Conservation (phyloP, 2,113 vertebrate species). For the Aramus guarauna region DNA sequence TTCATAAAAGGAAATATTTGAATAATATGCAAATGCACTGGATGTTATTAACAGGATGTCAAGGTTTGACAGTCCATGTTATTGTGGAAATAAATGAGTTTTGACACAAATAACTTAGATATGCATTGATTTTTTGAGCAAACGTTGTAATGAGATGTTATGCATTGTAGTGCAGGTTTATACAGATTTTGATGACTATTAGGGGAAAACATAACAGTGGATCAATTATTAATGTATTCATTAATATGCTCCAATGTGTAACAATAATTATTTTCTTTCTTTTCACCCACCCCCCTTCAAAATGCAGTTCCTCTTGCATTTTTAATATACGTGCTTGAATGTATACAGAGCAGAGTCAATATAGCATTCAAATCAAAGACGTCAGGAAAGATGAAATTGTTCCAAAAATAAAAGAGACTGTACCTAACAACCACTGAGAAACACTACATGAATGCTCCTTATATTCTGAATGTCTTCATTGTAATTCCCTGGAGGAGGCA, state of each 20-base stretch:
- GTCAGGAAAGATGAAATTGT: not conserved
- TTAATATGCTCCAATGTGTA: conserved; percentile 76
- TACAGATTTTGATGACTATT: conserved; percentile 79
- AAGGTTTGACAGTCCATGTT: conserved; percentile 81
- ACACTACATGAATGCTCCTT: not conserved
- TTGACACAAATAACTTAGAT: conserved; percentile 87
- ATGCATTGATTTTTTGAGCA: conserved; percentile 83
- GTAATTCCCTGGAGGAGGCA: conserved; percentile 20
- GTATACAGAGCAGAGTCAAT: conserved; percentile 33
- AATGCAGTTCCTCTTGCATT: conserved; percentile 65
- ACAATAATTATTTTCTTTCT: conserved; percentile 72
- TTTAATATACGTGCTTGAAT: conserved; percentile 68
- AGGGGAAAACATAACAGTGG: conserved; percentile 71
- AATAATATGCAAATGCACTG: conserved; percentile 84
- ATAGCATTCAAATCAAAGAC: conserved; percentile 16
- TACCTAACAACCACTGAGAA: conserved; percentile 31
- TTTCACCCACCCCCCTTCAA: not conserved
- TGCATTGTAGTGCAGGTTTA: conserved; percentile 69
- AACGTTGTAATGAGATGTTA: conserved; percentile 79
- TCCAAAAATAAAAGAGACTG: not conserved
- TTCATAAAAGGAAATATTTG: conserved; percentile 81
- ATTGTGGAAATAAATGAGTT: conserved; percentile 89
- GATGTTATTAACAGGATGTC: conserved; percentile 85
- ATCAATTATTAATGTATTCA: conserved; percentile 80
- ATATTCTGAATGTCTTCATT: conserved; percentile 32